Conservation (phyloP, 2,797 vertebrate genomes). For the Trachops cirrhosus region DNA sequence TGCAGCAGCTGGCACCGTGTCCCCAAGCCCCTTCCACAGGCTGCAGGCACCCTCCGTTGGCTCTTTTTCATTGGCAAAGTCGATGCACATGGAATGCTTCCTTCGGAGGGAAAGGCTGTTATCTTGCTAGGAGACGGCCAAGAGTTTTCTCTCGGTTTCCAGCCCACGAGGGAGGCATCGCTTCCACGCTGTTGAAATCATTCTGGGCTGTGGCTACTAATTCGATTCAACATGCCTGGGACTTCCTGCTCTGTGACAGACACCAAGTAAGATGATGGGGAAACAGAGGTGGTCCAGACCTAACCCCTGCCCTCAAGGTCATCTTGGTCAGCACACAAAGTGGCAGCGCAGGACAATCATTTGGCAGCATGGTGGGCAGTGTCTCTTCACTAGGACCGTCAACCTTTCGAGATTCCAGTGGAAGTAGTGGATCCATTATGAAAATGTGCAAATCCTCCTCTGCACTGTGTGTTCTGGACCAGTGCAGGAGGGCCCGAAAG, state of each 20-base stretch:
- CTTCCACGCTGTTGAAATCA: conserved; percentile 49
- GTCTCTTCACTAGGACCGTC: neutral
- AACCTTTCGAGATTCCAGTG: neutral
- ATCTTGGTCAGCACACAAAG: neutral
- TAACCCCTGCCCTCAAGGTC: neutral
- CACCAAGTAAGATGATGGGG: neutral
- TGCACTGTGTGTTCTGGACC: neutral
- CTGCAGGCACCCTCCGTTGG: conserved; percentile 40
- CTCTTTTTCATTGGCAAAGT: conserved; percentile 23
- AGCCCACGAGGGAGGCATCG: neutral
- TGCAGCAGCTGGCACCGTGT: neutral
- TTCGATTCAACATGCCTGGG: neutral
- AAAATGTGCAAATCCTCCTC: neutral
- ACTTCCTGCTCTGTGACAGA: neutral
- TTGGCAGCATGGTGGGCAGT: neutral
- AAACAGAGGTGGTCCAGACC: neutral
- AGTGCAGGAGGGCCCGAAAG: no score
- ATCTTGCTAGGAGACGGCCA: conserved; percentile 47
- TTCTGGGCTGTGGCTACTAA: conserved; percentile 27
- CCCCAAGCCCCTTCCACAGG: neutral
- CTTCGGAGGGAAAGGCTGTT: conserved; percentile 46
- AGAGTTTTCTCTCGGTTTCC: conserved; percentile 44
- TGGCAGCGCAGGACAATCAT: neutral
- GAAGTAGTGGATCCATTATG: neutral
- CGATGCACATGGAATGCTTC: conserved; percentile 29